A percentile compares a stretch with the other conserved stretches of the same genome.
Evolutionary conservation across 2,888 invertebrate genomes (phyloP).

Genomic region (Drosophila mettleri): DNA sequence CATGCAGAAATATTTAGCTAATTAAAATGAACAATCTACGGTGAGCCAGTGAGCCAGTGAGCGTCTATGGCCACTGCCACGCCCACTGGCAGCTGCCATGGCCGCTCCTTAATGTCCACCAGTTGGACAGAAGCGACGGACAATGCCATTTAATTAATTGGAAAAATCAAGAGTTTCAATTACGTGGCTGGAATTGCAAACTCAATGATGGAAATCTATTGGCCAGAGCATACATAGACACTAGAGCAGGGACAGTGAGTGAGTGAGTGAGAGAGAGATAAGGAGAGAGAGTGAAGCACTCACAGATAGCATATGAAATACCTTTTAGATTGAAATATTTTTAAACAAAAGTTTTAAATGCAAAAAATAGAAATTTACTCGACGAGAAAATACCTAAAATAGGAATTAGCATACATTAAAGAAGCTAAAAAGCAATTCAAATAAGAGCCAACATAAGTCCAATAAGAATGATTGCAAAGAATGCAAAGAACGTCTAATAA

Average conservation of each 20-base stretch:
- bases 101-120: constrained; percentile 10
- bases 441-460: no score
- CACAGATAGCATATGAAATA: neutral
- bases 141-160: constrained; percentile 71
- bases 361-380: neutral
- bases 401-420: no score
- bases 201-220: constrained; percentile 50
- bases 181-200: constrained; percentile 61
- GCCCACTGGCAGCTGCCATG: neutral
- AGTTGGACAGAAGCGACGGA: constrained; percentile 31
- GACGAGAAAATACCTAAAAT: neutral
- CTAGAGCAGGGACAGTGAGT: neutral
- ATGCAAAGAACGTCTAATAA: no score
- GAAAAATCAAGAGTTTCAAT: constrained; percentile 70
- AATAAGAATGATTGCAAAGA: no score
- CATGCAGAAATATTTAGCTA: constrained; percentile 34
- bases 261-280: neutral
- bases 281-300: neutral
- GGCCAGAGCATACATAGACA: constrained; percentile 11
- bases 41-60: constrained; percentile 13
- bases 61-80: constrained; percentile 2
- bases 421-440: no score
- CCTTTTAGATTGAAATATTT: neutral
- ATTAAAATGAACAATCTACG: constrained; percentile 57
- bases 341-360: neutral